Evolutionary conservation across 2,113 vertebrate genomes (phyloP).

Genomic region (Grallaria varia): DNA sequence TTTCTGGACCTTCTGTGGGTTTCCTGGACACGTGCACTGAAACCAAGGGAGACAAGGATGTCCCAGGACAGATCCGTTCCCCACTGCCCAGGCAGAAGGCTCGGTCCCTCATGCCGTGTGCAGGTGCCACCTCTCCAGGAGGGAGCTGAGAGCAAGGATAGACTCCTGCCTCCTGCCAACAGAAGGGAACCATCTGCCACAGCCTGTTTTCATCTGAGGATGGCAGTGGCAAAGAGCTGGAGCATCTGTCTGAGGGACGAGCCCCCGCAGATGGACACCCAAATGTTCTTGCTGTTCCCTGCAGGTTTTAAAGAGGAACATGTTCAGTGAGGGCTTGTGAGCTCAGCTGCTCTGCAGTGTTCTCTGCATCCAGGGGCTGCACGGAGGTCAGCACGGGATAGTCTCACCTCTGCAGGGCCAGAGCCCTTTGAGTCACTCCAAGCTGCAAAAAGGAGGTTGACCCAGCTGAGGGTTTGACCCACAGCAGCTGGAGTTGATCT

Average conservation of each 20-base stretch:
- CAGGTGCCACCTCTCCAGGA: neutral
- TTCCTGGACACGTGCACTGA: neutral
- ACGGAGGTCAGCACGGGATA: fast-evolving
- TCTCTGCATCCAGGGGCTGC: neutral
- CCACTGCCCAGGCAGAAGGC: neutral
- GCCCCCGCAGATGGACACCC: slow-evolving; percentile 52
- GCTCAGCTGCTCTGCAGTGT: neutral
- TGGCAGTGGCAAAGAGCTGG: slow-evolving; percentile 49
- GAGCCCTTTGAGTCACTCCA: neutral
- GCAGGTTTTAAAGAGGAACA: slow-evolving; percentile 12
- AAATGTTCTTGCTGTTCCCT: slow-evolving; percentile 44
- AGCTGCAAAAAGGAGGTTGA: neutral
- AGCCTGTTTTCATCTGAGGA: slow-evolving; percentile 22
- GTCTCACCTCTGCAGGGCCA: neutral
- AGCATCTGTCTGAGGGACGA: slow-evolving; percentile 50
- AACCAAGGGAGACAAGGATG: neutral
- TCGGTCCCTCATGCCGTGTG: neutral
- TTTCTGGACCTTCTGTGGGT: neutral
- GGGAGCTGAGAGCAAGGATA: neutral
- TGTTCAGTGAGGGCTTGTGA: neutral
- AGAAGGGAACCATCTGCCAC: slow-evolving; percentile 58
- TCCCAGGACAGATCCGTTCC: neutral
- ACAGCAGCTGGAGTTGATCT: neutral
- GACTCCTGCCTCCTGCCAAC: slow-evolving; percentile 36
- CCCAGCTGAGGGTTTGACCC: neutral